Conservation (phyloP, 2,797 vertebrate species). For the Xenops minutus region DNA sequence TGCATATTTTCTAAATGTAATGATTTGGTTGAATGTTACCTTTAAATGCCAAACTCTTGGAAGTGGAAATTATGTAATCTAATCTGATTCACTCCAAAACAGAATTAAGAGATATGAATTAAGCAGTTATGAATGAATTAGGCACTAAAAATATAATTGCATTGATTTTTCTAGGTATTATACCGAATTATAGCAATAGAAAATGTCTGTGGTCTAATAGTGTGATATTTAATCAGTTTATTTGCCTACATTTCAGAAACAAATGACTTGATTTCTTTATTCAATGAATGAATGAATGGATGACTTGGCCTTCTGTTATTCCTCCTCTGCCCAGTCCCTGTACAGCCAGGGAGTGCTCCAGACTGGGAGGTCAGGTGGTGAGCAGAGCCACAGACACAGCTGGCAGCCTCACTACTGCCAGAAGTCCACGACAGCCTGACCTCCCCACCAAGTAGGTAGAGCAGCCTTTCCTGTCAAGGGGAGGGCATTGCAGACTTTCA, state of each 20-base stretch:
- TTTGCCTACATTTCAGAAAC: background rate
- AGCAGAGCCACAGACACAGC: background rate
- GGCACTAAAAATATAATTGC: background rate
- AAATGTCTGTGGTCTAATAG: background rate
- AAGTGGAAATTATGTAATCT: background rate
- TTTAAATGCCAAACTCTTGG: background rate
- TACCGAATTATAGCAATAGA: background rate
- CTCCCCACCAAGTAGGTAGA: background rate
- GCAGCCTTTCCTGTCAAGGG: rapidly evolving
- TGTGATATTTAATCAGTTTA: background rate
- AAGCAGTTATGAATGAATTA: background rate
- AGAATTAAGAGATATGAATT: background rate
- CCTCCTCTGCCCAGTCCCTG: background rate
- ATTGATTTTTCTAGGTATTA: background rate
- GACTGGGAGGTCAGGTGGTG: background rate
- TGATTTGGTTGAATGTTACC: background rate
- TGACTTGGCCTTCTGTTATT: background rate
- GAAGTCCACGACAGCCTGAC: background rate
- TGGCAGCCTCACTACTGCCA: background rate
- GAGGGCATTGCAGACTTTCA: background rate
- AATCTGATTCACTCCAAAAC: background rate
- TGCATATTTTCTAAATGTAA: background rate
- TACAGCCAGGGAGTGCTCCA: background rate
- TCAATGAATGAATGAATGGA: background rate
- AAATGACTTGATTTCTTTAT: background rate